phyloP scores from a whole-genome alignment of 2,797 vertebrate species.

The Diglossa cyanea region DNA sequence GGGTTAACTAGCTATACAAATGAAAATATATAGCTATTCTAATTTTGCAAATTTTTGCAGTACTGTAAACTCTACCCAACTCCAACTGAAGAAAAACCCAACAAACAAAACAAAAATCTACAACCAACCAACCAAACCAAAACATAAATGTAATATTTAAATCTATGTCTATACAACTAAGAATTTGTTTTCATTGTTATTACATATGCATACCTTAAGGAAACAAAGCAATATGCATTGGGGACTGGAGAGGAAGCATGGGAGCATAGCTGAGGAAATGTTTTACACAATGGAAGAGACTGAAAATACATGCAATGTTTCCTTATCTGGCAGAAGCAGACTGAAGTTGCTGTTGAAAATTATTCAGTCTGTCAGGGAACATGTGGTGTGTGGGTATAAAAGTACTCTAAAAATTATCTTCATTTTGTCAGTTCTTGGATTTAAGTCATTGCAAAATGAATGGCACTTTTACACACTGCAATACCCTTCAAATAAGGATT shows the following conservation, averaged over 20 bases:
- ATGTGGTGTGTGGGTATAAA: not conserved
- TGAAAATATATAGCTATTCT: not conserved
- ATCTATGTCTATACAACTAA: not conserved
- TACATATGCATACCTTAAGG: not conserved
- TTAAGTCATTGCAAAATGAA: not conserved
- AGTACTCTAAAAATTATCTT: not conserved
- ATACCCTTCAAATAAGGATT: not conserved
- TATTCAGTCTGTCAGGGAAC: not conserved
- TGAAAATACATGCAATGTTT: not conserved
- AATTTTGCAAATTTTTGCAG: not conserved
- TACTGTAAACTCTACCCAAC: not conserved
- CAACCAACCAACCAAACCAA: fast-evolving
- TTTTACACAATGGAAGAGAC: not conserved
- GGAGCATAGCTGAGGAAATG: not conserved
- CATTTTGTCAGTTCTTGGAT: not conserved
- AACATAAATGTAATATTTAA: not conserved
- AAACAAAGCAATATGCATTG: not conserved
- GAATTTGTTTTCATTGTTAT: not conserved
- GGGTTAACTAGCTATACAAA: not conserved
- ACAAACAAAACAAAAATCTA: not conserved
- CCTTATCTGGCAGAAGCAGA: not conserved
- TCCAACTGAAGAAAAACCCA: not conserved
- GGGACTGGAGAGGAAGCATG: not conserved
- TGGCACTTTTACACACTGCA: not conserved
- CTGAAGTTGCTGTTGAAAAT: not conserved